Percentiles rank a stretch among this genome's conserved stretches.
Conservation (phyloP, 1,140 invertebrate species). For the Macrotrachela quadricornifera region DNA sequence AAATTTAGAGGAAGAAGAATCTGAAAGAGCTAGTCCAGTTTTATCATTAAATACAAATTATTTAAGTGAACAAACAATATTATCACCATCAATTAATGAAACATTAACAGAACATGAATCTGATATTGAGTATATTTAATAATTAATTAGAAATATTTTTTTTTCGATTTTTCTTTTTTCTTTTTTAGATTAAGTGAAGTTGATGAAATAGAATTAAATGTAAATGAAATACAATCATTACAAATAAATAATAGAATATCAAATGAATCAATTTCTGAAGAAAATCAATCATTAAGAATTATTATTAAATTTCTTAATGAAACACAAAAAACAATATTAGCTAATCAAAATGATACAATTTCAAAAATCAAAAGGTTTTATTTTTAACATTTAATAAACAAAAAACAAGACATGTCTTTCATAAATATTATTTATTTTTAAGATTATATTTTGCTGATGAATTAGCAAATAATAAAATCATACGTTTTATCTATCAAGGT, state of each 20-base stretch:
- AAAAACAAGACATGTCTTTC: too few species aligned
- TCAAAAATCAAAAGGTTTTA: conserved; percentile 3
- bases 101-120: not conserved
- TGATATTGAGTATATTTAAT: too few species aligned
- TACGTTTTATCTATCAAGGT: conserved; percentile 8
- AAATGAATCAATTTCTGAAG: not conserved
- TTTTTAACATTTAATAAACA: too few species aligned
- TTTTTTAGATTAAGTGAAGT: not conserved
- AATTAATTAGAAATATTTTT: not conserved
- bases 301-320: conserved; percentile 5
- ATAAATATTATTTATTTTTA: not conserved
- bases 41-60: not conserved
- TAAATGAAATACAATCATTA: not conserved
- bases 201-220: not conserved
- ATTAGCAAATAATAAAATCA: conserved; percentile 5
- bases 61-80: not conserved
- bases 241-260: not conserved
- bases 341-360: conserved; percentile 1
- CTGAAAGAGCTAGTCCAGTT: not conserved
- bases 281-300: not conserved
- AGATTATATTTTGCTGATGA: conserved; percentile 4
- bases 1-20: not conserved
- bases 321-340: conserved; percentile 1
- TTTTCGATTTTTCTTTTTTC: not conserved
- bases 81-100: not conserved